Conservation (phyloP, 2,888 invertebrate species). For the Sarcophaga rosellei region DNA sequence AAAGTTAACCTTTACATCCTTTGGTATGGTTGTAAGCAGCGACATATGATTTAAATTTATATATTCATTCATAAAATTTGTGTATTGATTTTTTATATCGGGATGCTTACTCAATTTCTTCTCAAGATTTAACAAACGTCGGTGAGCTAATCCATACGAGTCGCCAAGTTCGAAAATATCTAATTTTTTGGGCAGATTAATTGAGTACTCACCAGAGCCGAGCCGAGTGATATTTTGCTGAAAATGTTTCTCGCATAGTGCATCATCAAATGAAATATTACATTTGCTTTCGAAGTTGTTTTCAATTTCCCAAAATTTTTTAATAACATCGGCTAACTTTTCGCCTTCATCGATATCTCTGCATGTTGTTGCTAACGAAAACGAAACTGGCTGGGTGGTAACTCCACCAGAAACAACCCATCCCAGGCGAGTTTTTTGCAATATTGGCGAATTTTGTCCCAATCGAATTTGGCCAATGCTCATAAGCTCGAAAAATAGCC, state of each 20-base stretch:
- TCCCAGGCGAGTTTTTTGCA: slow-evolving; percentile 64
- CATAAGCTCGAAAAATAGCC: slow-evolving; percentile 66
- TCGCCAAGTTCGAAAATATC: background rate
- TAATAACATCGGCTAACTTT: slow-evolving; percentile 29
- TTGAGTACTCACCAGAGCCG: too few relatives aligned
- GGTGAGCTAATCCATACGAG: background rate
- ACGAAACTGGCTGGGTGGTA: background rate
- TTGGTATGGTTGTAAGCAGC: too few relatives aligned
- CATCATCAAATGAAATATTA: background rate
- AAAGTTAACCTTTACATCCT: slow-evolving; percentile 4
- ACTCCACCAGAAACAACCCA: slow-evolving; percentile 67
- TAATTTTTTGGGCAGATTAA: background rate
- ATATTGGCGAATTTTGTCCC: slow-evolving; percentile 50
- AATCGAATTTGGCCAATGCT: slow-evolving; percentile 65
- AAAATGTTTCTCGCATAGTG: too few relatives aligned
- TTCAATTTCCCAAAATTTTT: slow-evolving; percentile 62
- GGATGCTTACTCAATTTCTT: too few relatives aligned
- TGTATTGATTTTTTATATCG: too few relatives aligned
- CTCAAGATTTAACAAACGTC: too few relatives aligned
- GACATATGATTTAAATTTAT: too few relatives aligned
- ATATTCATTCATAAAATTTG: too few relatives aligned
- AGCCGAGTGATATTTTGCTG: too few relatives aligned
- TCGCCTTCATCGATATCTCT: background rate
- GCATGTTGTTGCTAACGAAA: background rate
- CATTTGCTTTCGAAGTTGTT: slow-evolving; percentile 1